These are phyloP conservation scores for Hetaerina americana DNA, from an alignment of 1,140 invertebrate species.

Conservation along the genomic window DNA sequence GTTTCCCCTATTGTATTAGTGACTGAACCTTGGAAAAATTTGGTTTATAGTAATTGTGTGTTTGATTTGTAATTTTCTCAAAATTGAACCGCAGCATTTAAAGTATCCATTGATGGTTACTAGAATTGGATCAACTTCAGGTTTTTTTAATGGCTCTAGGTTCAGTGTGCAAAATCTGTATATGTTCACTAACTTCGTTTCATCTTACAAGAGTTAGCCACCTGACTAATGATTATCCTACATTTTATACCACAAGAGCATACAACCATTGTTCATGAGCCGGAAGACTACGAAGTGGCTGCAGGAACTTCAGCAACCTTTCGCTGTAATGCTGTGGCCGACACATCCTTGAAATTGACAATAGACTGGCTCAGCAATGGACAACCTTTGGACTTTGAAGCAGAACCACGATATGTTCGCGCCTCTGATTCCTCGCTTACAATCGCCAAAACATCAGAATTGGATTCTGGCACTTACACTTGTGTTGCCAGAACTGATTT, in stretches of 20 bases:
- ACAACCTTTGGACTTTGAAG: constrained; percentile 73
- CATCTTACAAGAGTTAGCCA: too few species aligned
- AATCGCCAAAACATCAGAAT: constrained; percentile 84
- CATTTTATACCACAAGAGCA: constrained; percentile 38
- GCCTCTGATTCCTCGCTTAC: constrained; percentile 84
- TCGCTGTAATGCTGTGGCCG: constrained; percentile 80
- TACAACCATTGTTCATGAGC: constrained; percentile 71
- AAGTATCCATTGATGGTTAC: too few species aligned
- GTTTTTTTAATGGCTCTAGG: too few species aligned
- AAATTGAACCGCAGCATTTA: too few species aligned
- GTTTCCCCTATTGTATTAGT: too few species aligned
- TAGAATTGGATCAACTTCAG: too few species aligned
- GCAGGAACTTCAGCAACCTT: constrained; percentile 83
- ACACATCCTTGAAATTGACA: constrained; percentile 58
- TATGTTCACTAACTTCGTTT: too few species aligned
- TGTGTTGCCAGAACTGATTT: constrained; percentile 86
- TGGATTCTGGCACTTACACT: constrained; percentile 90
- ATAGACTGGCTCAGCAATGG: constrained; percentile 85
- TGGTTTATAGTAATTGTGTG: too few species aligned
- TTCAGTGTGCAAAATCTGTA: too few species aligned
- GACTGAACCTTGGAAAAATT: too few species aligned
- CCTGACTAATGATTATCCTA: too few species aligned
- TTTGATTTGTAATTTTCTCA: too few species aligned
- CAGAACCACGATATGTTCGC: constrained; percentile 65
- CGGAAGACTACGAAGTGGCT: constrained; percentile 80